A percentile compares a stretch with the other conserved stretches of the same genome.
Conservation (phyloP, 30 jellyfish, hydroid and myxozoan species). For the Aurelia coerulea region DNA sequence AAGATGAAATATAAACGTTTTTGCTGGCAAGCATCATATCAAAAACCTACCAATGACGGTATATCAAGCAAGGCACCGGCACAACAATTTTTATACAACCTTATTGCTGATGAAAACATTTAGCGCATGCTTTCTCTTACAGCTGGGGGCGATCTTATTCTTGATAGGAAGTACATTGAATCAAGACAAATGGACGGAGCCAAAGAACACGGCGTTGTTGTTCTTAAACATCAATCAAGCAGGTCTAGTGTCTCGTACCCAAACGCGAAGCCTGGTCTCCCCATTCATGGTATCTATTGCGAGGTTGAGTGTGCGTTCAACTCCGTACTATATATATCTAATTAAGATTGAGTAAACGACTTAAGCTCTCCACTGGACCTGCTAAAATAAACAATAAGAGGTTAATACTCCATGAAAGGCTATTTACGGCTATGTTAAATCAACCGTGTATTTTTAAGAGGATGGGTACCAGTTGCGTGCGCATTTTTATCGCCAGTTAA, state of each 20-base stretch:
- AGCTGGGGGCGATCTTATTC: too few relatives aligned
- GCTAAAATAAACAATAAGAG: conserved; percentile 46
- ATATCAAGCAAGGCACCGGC: too few relatives aligned
- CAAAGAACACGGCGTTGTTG: conserved; percentile 8
- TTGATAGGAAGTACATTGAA: not conserved
- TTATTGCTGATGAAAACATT: too few relatives aligned
- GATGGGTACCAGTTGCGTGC: too few relatives aligned
- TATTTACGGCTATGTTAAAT: not conserved
- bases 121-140: too few relatives aligned
- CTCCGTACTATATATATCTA: conserved; percentile 23
- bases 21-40: too few relatives aligned
- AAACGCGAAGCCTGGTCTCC: conserved; percentile 9
- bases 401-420: conserved; percentile 35
- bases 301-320: conserved; percentile 7
- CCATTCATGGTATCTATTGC: conserved; percentile 43
- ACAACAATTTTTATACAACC: too few relatives aligned
- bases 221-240: not conserved
- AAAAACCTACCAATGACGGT: too few relatives aligned
- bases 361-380: conserved; percentile 35
- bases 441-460: too few relatives aligned
- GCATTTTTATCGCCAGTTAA: too few relatives aligned
- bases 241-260: not conserved
- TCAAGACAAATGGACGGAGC: not conserved
- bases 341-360: conserved; percentile 50
- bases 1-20: too few relatives aligned